A percentile compares a stretch with the other conserved stretches of the same genome.
Evolutionary conservation across 2,113 vertebrate genomes (phyloP).

Genomic region (Geothlypis trichas): DNA sequence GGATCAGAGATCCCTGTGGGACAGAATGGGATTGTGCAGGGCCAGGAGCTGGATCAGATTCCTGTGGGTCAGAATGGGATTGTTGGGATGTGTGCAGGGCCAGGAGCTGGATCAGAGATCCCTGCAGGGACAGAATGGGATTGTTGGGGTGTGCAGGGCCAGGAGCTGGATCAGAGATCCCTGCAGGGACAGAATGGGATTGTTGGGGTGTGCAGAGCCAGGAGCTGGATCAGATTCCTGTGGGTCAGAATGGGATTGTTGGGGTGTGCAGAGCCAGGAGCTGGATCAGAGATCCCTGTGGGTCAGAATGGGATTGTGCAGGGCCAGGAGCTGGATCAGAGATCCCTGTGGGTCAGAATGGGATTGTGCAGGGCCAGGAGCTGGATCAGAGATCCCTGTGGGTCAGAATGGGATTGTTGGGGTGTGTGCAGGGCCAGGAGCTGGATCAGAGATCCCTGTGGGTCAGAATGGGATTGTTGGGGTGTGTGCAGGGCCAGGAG

Average conservation of each 20-base stretch:
- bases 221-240: too few relatives aligned
- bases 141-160: too few relatives aligned
- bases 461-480: background rate
- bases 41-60: background rate
- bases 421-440: too few relatives aligned
- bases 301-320: background rate
- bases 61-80: background rate
- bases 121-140: background rate
- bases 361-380: too few relatives aligned
- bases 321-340: background rate
- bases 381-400: too few relatives aligned
- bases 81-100: background rate
- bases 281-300: background rate
- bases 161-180: too few relatives aligned
- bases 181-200: too few relatives aligned
- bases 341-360: background rate
- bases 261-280: background rate
- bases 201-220: too few relatives aligned
- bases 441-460: too few relatives aligned
- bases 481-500: background rate
- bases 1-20: too few relatives aligned
- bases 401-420: too few relatives aligned
- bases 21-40: background rate
- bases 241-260: background rate
- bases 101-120: background rate